Conservation (phyloP, 2,113 vertebrate species). For the Heterotis niloticus region DNA sequence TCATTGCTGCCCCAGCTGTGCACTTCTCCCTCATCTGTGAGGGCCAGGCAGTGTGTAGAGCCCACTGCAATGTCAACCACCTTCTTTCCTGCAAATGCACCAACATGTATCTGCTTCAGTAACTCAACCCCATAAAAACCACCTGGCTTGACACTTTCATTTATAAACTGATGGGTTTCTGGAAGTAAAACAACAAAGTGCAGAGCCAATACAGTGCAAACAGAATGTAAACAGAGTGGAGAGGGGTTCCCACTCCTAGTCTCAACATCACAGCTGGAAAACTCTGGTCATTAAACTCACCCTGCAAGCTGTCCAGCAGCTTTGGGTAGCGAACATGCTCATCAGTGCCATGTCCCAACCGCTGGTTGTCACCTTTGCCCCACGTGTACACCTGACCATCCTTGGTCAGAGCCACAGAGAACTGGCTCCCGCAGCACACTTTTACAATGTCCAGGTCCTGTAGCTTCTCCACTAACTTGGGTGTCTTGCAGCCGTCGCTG, state of each 20-base stretch:
- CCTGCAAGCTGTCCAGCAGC: conserved; percentile 85
- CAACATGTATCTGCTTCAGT: background rate
- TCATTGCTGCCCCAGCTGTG: conserved; percentile 98
- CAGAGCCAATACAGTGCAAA: no score
- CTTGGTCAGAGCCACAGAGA: conserved; percentile 90
- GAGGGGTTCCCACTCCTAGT: no score
- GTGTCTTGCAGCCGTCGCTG: conserved; percentile 94
- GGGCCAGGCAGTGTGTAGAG: conserved; percentile 89
- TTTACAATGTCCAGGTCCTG: conserved; percentile 90
- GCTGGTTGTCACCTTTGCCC: conserved; percentile 97
- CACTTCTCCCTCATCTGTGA: conserved; percentile 92
- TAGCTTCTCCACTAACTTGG: conserved; percentile 92
- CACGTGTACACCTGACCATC: conserved; percentile 95
- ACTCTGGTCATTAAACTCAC: conserved; percentile 50
- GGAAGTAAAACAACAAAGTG: no score
- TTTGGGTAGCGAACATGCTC: conserved; percentile 95
- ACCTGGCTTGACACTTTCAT: no score
- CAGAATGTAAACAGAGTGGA: no score
- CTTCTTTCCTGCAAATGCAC: conserved; percentile 76
- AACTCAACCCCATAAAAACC: background rate
- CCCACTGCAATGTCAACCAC: conserved; percentile 92
- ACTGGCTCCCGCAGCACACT: conserved; percentile 93
- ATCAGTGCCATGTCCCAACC: conserved; percentile 91
- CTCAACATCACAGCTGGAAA: no score
- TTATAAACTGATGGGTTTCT: no score